These are phyloP conservation scores for Belgica antarctica DNA, from an alignment of 2,888 invertebrate species.

Conservation along the genomic window DNA sequence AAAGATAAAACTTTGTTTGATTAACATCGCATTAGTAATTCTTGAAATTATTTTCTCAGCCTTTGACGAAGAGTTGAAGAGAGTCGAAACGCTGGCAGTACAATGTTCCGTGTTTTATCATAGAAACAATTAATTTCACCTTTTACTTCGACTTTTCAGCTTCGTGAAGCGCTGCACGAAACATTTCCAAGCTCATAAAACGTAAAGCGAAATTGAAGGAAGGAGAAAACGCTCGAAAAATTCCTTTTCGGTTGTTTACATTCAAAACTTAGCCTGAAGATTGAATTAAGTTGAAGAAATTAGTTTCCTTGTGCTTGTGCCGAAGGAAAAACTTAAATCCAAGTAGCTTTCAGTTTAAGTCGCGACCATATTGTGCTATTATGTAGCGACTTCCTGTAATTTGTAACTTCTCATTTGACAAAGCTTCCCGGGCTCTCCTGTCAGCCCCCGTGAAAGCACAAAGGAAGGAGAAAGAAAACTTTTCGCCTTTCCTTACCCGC, in stretches of 20 bases:
- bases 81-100: no score
- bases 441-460: no score
- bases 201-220: no score
- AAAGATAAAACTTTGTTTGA: no score
- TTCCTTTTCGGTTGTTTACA: slow-evolving; percentile 19
- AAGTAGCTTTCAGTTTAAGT: neutral
- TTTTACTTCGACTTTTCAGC: slow-evolving; percentile 5
- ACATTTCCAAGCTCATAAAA: neutral
- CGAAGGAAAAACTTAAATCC: slow-evolving; percentile 3
- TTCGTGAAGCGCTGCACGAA: slow-evolving; percentile 17
- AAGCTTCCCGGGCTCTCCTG: no score
- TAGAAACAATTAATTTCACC: slow-evolving; percentile 28
- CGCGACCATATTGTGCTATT: slow-evolving; percentile 10
- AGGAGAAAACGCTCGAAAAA: neutral
- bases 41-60: no score
- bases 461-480: no score
- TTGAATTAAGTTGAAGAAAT: slow-evolving; percentile 8
- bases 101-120: slow-evolving; percentile 24
- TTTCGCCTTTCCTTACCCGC: no score
- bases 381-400: slow-evolving; percentile 24
- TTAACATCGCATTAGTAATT: no score
- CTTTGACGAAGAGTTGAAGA: no score
- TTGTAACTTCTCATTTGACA: slow-evolving; percentile 20
- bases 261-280: neutral
- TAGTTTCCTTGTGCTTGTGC: neutral